Conservation (phyloP, 2,888 invertebrate genomes). For the Disparrhopalites patrizii region DNA sequence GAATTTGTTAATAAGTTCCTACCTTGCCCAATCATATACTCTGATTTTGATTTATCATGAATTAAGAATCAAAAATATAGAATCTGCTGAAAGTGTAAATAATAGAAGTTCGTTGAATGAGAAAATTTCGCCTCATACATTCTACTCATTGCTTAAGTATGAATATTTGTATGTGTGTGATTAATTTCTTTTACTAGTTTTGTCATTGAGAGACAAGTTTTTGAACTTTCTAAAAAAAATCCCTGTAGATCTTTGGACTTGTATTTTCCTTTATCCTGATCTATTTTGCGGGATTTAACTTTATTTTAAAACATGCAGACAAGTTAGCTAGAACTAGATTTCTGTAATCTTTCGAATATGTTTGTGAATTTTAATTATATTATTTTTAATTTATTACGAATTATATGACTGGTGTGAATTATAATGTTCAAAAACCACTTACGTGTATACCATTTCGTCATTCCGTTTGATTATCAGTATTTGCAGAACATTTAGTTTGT, state of each 20-base stretch:
- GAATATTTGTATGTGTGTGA: too few relatives aligned
- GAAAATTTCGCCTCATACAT: neutral
- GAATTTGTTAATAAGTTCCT: neutral
- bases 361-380: neutral
- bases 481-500: too few relatives aligned
- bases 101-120: neutral
- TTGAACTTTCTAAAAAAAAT: neutral
- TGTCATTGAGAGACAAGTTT: too few relatives aligned
- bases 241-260: neutral
- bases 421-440: too few relatives aligned
- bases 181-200: neutral
- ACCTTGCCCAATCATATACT: neutral
- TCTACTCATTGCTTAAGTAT: neutral
- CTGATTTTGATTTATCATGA: neutral
- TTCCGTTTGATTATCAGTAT: too few relatives aligned
- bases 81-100: neutral
- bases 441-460: too few relatives aligned
- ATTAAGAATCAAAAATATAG: neutral
- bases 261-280: too few relatives aligned
- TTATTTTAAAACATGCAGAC: neutral
- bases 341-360: neutral
- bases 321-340: neutral
- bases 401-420: too few relatives aligned
- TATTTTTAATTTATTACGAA: too few relatives aligned
- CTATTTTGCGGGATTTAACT: too few relatives aligned